These are phyloP conservation scores for Prietella phreatophila DNA, from an alignment of 2,113 vertebrate species.

Conservation along the genomic window DNA sequence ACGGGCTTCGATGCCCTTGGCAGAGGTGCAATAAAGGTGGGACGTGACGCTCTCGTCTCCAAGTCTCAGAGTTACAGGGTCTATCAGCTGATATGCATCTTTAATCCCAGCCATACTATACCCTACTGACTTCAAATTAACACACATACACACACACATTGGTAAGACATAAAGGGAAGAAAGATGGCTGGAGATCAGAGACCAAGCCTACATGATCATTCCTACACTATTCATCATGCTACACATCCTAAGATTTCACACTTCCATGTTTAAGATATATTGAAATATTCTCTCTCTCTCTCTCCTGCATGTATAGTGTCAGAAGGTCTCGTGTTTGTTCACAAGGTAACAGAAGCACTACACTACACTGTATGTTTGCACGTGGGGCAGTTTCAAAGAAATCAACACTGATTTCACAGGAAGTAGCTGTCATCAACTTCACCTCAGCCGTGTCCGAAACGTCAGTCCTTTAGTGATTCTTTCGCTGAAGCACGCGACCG, in stretches of 20 bases:
- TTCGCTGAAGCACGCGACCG: neutral
- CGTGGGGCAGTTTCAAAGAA: neutral
- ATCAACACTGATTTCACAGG: neutral
- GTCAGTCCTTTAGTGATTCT: neutral
- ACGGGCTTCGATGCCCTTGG: conserved; percentile 56
- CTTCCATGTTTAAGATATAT: neutral
- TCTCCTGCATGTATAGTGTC: neutral
- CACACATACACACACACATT: neutral
- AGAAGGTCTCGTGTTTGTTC: neutral
- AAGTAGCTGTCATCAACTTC: neutral
- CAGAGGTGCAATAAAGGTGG: conserved; percentile 56
- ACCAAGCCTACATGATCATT: neutral
- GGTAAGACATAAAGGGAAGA: neutral
- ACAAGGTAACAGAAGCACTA: neutral
- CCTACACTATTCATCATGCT: neutral
- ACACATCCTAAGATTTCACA: neutral
- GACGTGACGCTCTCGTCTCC: conserved; percentile 45
- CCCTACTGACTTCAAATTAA: neutral
- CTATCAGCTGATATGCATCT: conserved; percentile 55
- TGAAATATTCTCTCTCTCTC: neutral
- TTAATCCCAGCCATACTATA: conserved; percentile 54
- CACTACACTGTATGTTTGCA: neutral
- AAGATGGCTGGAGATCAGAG: neutral
- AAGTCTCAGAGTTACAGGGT: conserved; percentile 51
- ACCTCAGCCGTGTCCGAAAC: neutral